Evolutionary conservation across 2,888 invertebrate species (phyloP).

Genomic region (Nephrotoma guestfalica): DNA sequence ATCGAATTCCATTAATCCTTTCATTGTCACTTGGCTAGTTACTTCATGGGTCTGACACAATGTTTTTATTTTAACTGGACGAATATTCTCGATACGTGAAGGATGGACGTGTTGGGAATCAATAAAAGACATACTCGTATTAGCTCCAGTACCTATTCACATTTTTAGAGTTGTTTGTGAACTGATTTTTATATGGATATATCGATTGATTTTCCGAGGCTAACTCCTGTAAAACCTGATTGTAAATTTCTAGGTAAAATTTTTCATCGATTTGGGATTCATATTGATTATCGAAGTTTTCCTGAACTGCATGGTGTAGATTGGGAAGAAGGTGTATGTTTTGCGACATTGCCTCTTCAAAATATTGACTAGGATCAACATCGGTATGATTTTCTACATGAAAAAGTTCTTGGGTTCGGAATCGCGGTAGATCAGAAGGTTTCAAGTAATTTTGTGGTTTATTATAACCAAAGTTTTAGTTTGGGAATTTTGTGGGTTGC

Average conservation of each 20-base stretch:
- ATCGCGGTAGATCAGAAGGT: background rate
- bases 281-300: no score
- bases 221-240: background rate
- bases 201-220: background rate
- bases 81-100: no score
- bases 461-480: background rate
- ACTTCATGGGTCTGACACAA: no score
- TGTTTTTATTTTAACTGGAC: no score
- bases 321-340: background rate
- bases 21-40: no score
- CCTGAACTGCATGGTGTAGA: background rate
- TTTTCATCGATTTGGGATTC: background rate
- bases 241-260: background rate
- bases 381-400: no score
- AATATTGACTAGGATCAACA: background rate
- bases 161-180: background rate
- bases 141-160: background rate
- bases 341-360: background rate
- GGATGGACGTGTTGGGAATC: background rate
- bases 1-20: no score
- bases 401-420: background rate
- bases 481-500: background rate
- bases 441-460: background rate
- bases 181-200: background rate
- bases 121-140: background rate